Percentiles rank a stretch among this genome's conserved stretches.
These are phyloP conservation scores for Lacerta agilis DNA, from an alignment of 2,797 vertebrate genomes.

Conservation along the genomic window DNA sequence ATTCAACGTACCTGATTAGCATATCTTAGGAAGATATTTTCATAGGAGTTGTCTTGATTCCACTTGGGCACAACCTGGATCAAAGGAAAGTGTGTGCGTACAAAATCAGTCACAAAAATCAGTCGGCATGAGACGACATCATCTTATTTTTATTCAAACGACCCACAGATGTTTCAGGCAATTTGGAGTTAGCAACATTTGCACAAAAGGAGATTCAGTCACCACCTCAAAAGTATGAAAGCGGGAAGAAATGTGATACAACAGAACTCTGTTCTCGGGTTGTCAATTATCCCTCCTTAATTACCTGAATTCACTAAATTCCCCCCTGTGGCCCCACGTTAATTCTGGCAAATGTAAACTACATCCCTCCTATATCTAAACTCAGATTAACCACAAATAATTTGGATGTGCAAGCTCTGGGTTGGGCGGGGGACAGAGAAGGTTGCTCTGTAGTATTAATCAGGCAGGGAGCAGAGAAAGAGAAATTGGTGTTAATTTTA, in stretches of 20 bases:
- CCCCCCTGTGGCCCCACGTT: neutral
- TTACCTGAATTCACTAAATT: constrained; percentile 10
- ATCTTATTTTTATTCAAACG: constrained; percentile 11
- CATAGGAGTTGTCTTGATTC: constrained; percentile 59
- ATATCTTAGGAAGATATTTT: constrained; percentile 69
- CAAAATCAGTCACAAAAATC: constrained; percentile 50
- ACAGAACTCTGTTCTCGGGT: neutral
- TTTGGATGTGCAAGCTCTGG: neutral
- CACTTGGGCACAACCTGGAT: constrained; percentile 61
- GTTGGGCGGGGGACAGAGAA: neutral
- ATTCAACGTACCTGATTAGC: constrained; percentile 72
- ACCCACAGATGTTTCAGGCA: neutral
- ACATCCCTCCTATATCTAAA: neutral
- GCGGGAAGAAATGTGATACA: neutral
- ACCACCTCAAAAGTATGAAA: neutral
- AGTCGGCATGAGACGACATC: constrained; percentile 6
- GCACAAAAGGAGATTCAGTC: neutral
- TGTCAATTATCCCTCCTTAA: neutral
- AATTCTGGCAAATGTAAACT: neutral
- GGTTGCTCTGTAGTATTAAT: neutral
- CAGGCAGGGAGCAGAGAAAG: neutral
- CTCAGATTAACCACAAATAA: neutral
- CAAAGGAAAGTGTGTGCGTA: constrained; percentile 41
- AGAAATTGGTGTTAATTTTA: neutral
- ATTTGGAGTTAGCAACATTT: constrained; percentile 24